Conservation (phyloP, 2,888 invertebrate genomes). For the Branchipolynoe longqiensis region DNA sequence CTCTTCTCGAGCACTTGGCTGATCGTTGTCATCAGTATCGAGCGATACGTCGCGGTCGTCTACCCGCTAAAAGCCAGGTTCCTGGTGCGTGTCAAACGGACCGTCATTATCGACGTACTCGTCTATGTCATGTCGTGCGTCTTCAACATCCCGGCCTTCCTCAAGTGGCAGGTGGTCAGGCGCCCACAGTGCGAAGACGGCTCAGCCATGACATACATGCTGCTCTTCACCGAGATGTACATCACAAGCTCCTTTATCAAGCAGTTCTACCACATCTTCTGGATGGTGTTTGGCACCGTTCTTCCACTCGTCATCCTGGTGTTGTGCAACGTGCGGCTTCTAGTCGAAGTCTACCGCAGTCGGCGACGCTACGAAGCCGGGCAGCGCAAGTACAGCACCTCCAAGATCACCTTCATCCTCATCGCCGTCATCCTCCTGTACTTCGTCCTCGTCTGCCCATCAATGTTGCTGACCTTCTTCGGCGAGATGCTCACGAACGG, state of each 20-base stretch:
- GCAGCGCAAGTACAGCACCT: conserved; percentile 70
- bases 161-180: conserved; percentile 29
- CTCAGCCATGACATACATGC: not conserved
- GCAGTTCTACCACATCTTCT: conserved; percentile 71
- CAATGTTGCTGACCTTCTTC: conserved; percentile 73
- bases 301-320: conserved; percentile 74
- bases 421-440: conserved; percentile 78
- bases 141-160: conserved; percentile 58
- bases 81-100: conserved; percentile 49
- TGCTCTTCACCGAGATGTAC: conserved; percentile 24
- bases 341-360: conserved; percentile 63
- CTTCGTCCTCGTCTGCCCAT: conserved; percentile 76
- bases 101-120: conserved; percentile 43
- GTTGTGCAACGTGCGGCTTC: conserved; percentile 75
- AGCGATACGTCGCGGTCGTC: conserved; percentile 56
- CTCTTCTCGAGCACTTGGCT: conserved; percentile 59
- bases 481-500: conserved; percentile 17
- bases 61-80: conserved; percentile 49
- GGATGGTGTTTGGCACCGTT: conserved; percentile 76
- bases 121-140: conserved; percentile 44
- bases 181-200: not conserved
- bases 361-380: conserved; percentile 74
- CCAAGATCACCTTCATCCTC: conserved; percentile 75
- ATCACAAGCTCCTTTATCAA: conserved; percentile 25
- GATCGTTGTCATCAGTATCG: conserved; percentile 53